Evolutionary conservation across 2,888 invertebrate species (phyloP).

Genomic region (Neria commutata): DNA sequence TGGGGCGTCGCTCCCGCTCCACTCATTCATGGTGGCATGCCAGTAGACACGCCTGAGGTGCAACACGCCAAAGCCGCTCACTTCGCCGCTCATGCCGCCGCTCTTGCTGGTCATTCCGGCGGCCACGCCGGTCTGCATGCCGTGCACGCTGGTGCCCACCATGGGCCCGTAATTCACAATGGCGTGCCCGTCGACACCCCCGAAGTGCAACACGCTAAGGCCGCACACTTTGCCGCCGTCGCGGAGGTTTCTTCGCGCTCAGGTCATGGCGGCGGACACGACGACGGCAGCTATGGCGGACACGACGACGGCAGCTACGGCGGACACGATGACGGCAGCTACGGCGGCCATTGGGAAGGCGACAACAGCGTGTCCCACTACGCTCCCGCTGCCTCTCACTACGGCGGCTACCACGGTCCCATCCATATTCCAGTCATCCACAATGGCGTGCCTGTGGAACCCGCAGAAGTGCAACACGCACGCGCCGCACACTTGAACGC

Average conservation of each 20-base stretch:
- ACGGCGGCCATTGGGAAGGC: slow-evolving; percentile 46
- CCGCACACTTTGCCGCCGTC: slow-evolving; percentile 59
- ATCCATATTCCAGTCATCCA: slow-evolving; percentile 62
- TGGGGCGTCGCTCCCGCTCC: slow-evolving; percentile 51
- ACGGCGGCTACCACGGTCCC: slow-evolving; percentile 47
- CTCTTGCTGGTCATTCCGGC: slow-evolving; percentile 49
- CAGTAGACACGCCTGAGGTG: slow-evolving; percentile 65
- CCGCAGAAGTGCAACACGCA: slow-evolving; percentile 64
- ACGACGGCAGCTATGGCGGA: slow-evolving; percentile 43
- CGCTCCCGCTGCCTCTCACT: slow-evolving; percentile 30
- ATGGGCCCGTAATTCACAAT: slow-evolving; percentile 61
- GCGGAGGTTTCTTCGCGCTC: slow-evolving; percentile 50
- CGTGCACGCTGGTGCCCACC: slow-evolving; percentile 48
- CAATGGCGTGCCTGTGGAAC: slow-evolving; percentile 64
- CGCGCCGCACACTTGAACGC: slow-evolving; percentile 61
- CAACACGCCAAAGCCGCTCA: slow-evolving; percentile 60
- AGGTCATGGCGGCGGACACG: slow-evolving; percentile 37
- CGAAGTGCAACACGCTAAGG: slow-evolving; percentile 63
- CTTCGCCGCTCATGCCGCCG: slow-evolving; percentile 60
- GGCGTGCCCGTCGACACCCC: slow-evolving; percentile 64
- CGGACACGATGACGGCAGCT: slow-evolving; percentile 44
- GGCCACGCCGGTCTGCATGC: slow-evolving; percentile 37
- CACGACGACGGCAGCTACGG: slow-evolving; percentile 45
- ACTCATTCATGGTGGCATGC: slow-evolving; percentile 62
- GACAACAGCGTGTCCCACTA: too few relatives aligned